Conservation (phyloP, 1,140 invertebrate genomes). For the Tetranychus cinnabarinus region DNA sequence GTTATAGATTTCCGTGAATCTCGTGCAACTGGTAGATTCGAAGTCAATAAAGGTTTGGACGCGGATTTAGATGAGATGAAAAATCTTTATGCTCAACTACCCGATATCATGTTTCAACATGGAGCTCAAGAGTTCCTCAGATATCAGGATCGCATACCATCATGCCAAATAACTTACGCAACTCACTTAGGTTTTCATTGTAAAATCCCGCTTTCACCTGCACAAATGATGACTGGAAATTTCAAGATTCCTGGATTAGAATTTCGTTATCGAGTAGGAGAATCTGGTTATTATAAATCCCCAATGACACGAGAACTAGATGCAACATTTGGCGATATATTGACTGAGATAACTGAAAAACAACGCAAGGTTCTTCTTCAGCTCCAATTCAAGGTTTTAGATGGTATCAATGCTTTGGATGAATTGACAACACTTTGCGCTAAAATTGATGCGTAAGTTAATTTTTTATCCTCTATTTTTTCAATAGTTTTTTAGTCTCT, state of each 20-base stretch:
- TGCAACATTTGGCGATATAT: slow-evolving; percentile 41
- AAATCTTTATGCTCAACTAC: neutral
- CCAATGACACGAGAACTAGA: slow-evolving; percentile 35
- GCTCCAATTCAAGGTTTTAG: slow-evolving; percentile 35
- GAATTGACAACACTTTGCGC: slow-evolving; percentile 36
- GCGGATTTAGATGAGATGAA: slow-evolving; percentile 4
- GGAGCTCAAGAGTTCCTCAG: neutral
- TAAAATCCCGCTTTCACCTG: slow-evolving; percentile 11
- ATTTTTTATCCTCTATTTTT: slow-evolving; percentile 2
- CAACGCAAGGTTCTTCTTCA: slow-evolving; percentile 46
- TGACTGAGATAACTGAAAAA: slow-evolving; percentile 42
- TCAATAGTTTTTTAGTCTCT: neutral
- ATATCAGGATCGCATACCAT: neutral
- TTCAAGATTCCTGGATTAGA: slow-evolving; percentile 37
- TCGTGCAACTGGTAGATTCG: neutral
- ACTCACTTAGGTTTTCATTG: slow-evolving; percentile 8
- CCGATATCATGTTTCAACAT: neutral
- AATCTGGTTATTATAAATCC: slow-evolving; percentile 47
- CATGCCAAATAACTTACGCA: slow-evolving; percentile 1
- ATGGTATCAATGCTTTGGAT: slow-evolving; percentile 32
- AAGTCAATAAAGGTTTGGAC: slow-evolving; percentile 3
- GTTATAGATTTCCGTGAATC: slow-evolving; percentile 7
- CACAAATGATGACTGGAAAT: slow-evolving; percentile 25
- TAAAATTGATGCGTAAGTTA: slow-evolving; percentile 46
- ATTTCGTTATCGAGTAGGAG: slow-evolving; percentile 25